These are phyloP conservation scores for Scotopteryx bipunctaria DNA, from an alignment of 2,888 invertebrate genomes.

Conservation along the genomic window DNA sequence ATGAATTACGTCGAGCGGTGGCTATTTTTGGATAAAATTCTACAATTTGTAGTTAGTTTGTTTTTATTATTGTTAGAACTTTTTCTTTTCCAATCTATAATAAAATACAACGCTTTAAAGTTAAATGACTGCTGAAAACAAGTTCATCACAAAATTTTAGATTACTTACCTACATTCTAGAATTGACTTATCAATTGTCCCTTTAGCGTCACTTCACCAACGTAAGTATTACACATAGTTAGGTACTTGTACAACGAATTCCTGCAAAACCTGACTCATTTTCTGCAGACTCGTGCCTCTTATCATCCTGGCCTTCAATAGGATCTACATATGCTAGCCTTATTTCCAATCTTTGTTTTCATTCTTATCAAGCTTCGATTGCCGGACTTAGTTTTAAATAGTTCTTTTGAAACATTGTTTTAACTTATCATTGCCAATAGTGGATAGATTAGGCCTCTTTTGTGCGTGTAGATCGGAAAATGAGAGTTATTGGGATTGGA, in stretches of 20 bases:
- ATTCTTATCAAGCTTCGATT: conserved; percentile 7
- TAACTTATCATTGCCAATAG: neutral
- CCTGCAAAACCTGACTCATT: conserved; percentile 17
- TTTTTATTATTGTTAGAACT: no score
- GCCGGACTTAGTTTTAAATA: neutral
- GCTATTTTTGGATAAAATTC: no score
- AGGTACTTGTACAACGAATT: neutral
- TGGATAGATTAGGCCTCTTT: neutral
- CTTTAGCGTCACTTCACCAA: neutral
- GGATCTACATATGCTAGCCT: conserved; percentile 12
- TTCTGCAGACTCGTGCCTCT: conserved; percentile 9
- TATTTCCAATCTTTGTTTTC: conserved; percentile 14
- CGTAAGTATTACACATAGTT: conserved; percentile 5
- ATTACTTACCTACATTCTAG: no score
- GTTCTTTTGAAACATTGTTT: neutral
- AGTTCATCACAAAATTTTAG: no score
- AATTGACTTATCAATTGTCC: neutral
- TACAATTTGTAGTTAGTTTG: no score
- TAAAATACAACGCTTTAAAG: no score
- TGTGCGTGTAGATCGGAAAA: no score
- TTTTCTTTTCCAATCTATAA: no score
- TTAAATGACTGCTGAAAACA: no score
- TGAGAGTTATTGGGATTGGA: no score
- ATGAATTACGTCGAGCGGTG: no score
- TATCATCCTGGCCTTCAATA: conserved; percentile 17